Percentiles rank a stretch among this genome's conserved stretches.
These are phyloP conservation scores for Ophion obscuratus DNA, from an alignment of 2,888 invertebrate genomes.

Conservation along the genomic window DNA sequence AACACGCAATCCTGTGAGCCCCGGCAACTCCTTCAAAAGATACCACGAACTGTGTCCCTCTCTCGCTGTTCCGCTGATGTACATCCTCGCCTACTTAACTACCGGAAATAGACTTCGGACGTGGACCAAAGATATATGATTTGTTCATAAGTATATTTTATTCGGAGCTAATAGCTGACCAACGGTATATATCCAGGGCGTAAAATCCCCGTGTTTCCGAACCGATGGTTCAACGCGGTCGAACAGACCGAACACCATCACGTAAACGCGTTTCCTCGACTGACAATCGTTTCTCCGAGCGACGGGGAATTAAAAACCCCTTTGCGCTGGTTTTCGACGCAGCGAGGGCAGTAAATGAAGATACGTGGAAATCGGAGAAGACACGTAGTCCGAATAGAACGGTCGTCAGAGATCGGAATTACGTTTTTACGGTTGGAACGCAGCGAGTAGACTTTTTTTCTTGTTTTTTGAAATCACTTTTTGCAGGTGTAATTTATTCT, in stretches of 20 bases:
- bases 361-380: no score
- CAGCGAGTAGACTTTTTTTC: no score
- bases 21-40: conserved; percentile 41
- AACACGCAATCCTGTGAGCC: conserved; percentile 63
- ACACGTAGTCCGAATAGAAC: no score
- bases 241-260: no score
- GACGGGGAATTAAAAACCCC: not conserved
- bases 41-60: conserved; percentile 17
- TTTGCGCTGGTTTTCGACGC: no score
- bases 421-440: no score
- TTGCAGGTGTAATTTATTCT: no score
- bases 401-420: no score
- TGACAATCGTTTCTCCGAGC: not conserved
- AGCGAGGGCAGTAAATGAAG: no score
- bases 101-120: conserved; percentile 57
- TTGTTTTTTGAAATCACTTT: no score
- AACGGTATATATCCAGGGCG: conserved; percentile 2
- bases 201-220: not conserved
- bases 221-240: no score
- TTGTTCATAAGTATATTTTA: conserved; percentile 15
- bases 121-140: conserved; percentile 45
- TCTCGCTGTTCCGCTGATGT: not conserved
- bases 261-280: not conserved
- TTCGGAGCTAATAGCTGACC: conserved; percentile 24
- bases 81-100: conserved; percentile 37